A percentile compares a stretch with the other conserved stretches of the same genome.
Conservation (phyloP, 2,888 invertebrate genomes). For the Julus scandinavius region DNA sequence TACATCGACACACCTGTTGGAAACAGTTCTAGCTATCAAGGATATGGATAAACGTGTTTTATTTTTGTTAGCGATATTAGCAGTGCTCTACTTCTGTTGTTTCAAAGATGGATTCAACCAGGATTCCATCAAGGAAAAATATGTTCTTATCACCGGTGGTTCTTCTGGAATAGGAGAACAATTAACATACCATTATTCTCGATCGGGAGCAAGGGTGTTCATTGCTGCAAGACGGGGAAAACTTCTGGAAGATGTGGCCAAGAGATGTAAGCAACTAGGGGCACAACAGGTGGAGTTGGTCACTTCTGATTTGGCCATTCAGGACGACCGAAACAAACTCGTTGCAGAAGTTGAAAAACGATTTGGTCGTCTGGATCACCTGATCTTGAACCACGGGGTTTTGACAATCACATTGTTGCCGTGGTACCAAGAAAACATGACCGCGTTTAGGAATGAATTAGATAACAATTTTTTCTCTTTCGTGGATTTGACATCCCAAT, state of each 20-base stretch:
- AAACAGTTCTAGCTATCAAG: background rate
- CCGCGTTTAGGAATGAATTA: background rate
- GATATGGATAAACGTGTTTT: background rate
- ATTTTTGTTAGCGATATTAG: background rate
- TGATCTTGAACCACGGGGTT: background rate
- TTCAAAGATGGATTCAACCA: background rate
- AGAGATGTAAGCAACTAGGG: background rate
- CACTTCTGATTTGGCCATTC: background rate
- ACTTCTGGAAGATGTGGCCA: background rate
- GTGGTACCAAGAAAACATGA: background rate
- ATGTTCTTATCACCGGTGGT: background rate
- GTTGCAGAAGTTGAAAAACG: background rate
- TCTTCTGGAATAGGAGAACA: background rate
- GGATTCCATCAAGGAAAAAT: background rate
- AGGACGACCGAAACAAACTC: background rate
- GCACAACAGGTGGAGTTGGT: background rate
- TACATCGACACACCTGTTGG: background rate
- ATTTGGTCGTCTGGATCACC: background rate
- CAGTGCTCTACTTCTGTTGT: background rate
- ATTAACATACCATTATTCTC: background rate
- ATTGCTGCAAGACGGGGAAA: background rate
- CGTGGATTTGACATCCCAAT: constrained; percentile 5
- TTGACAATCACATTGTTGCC: background rate
- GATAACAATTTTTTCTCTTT: background rate
- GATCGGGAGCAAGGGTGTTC: background rate